phyloP scores from a whole-genome alignment of 2,888 invertebrate genomes.

The Drosophila kokeensis region DNA sequence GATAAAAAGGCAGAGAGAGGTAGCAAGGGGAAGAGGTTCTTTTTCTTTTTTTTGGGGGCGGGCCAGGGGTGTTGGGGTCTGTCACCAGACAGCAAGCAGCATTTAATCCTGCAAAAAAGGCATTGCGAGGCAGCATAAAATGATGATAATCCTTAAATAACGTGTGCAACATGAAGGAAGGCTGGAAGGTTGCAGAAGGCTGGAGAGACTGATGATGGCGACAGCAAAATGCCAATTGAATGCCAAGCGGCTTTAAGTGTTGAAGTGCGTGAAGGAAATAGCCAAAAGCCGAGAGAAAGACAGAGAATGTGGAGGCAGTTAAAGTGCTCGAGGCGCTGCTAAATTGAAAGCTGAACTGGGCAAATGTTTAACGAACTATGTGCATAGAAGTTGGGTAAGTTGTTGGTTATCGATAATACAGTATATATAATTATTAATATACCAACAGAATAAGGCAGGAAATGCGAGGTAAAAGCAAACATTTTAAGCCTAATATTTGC shows the following conservation, averaged over 20 bases:
- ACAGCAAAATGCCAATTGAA: constrained; percentile 75
- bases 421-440: constrained; percentile 5
- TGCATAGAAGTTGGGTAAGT: constrained; percentile 16
- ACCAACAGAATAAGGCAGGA: background rate
- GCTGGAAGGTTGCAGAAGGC: constrained; percentile 7
- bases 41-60: background rate
- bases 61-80: constrained; percentile 6
- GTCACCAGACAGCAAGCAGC: constrained; percentile 51
- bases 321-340: constrained; percentile 51
- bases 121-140: constrained; percentile 72
- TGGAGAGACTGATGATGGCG: constrained; percentile 56
- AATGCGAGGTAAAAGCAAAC: background rate
- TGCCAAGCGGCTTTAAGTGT: constrained; percentile 73
- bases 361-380: constrained; percentile 52
- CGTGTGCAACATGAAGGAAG: constrained; percentile 47
- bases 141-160: constrained; percentile 80
- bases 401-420: constrained; percentile 15
- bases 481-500: background rate
- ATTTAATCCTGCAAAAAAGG: constrained; percentile 77
- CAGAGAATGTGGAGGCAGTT: constrained; percentile 19
- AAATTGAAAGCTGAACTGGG: constrained; percentile 37
- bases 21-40: background rate
- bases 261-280: constrained; percentile 16
- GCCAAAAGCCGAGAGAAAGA: constrained; percentile 2
- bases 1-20: constrained; percentile 1